Evolutionary conservation across 2,113 vertebrate genomes (phyloP), one percentile per base, ranked within the genome.

Genomic region (Petrocephalus microphthalmus): DNA sequence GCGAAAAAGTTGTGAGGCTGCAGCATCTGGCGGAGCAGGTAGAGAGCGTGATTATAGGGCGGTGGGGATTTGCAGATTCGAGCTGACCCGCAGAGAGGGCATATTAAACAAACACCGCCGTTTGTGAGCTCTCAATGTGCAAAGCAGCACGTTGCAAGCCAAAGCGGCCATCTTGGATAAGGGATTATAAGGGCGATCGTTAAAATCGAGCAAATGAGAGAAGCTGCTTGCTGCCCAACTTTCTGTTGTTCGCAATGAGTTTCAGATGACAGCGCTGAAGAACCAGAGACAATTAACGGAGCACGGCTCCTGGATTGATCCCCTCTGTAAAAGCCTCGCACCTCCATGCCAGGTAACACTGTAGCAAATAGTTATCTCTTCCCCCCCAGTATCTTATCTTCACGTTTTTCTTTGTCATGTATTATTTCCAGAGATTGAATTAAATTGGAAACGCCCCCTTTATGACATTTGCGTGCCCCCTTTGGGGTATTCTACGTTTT

Each of bases 231-330:
- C 97, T 91, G 96, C 97, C 5, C 96, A 97, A n/a, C 96, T 99
- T 74, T 97, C 97, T 15, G 95, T 97, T 1, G 96, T 96, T 87
- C 98, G 98, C 95, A 93, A 95, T 82, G 98, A 99, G 96, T 95
- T 99, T 92, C 98, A 98, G 94, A 95, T 96, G 95, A 99, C 98
- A 87, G 98, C 98, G 74, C 94, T 98, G 84, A 97, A 97, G 0
- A 99, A 98, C 90, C 97, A 99, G 94, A 98, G 29, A 37, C 64
- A 71, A 29, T 71, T 71, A 71, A 33, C 25, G 8, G 29, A 71
- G 29, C 1, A 13, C 64, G 5, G 64, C 29, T 33, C 33, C 11
- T 2, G 53, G 53, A 54, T 54, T 3, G 53, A 54, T 54, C 2
- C 53, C 2, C 17, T 17, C 53, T 54, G 7, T 54, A 54, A 54